Evolutionary conservation across 2,888 invertebrate genomes (phyloP), one percentile per base, ranked within the genome.

Genomic region (Cheilosia scutellata): DNA sequence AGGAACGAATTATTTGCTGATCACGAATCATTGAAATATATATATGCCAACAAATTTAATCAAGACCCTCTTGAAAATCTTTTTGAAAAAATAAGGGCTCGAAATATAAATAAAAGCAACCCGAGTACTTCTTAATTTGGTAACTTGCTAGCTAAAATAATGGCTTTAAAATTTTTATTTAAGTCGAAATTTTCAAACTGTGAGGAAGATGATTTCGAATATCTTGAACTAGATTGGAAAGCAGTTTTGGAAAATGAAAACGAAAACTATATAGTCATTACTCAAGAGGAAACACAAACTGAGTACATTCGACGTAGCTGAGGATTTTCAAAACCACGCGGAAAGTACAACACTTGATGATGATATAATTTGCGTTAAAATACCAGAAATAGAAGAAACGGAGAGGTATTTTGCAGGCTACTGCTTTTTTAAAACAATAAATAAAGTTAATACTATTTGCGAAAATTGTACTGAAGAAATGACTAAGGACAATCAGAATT

Each of bases 171-270:
- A 49, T 58, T 79, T 4, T 40, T 79, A 2, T 79, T 79, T 42
- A 60, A 63, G 11, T 65, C 58, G 9, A 65, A 65, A 62, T 65
- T n/a, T 57, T 57, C 72, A 7, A 74, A 80, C 16, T 74, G 70
- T 29, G 70, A 78, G 57, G 42, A 78, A 16, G 78, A 74, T 20
- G 53, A 58, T 47, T 37, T 53, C n/a, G 72, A 68, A 53, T 68
- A 74, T 53, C 7, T 75, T 6, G 5, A 49, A 16, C 44, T 70
- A 9, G 70, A 63, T 33, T 75, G 63, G 70, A 72, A 74, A 37
- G 51, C 74, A 3, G 13, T 71, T n/a, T 63, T 78, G 27, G 13
- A 70, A 25, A 53, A 11, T 20, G 51, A 77, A n/a, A 13, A 31
- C 9, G 58, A 60, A 58, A 31, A 63, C 25, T 7, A 37, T 20